phyloP scores from a whole-genome alignment of 2,888 invertebrate species.

The Lasioglossum leucozonium region DNA sequence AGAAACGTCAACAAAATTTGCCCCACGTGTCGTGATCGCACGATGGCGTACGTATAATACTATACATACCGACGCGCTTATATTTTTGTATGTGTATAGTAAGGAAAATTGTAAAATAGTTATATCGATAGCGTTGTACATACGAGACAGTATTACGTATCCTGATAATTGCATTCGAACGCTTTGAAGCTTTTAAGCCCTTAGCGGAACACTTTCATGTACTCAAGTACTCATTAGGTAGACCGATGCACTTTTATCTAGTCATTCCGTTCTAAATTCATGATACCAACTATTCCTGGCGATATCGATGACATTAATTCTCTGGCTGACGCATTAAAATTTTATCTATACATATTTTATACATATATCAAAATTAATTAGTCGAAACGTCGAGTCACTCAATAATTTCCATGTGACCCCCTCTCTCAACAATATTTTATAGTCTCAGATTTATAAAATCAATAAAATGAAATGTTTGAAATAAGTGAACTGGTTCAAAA shows the following conservation, averaged over 20 bases:
- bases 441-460: not conserved
- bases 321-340: conserved; percentile 25
- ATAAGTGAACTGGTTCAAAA: not conserved
- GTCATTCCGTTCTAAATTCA: not conserved
- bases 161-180: conserved; percentile 37
- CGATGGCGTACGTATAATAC: conserved; percentile 15
- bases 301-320: conserved; percentile 10
- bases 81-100: conserved; percentile 62
- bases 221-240: conserved; percentile 26
- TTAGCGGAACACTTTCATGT: conserved; percentile 14
- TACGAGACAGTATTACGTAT: conserved; percentile 45
- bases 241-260: conserved; percentile 6
- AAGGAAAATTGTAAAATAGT: conserved; percentile 51
- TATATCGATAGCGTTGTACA: conserved; percentile 44
- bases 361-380: not conserved
- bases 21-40: not conserved
- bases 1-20: conserved; percentile 35
- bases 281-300: not conserved
- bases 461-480: not conserved
- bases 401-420: not conserved
- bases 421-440: not conserved
- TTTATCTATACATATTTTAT: too few relatives aligned
- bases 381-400: not conserved
- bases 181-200: conserved; percentile 18
- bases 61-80: conserved; percentile 56